phyloP scores from a whole-genome alignment of 64 coral and sea anemone genomes.

The Montipora efflorescens region DNA sequence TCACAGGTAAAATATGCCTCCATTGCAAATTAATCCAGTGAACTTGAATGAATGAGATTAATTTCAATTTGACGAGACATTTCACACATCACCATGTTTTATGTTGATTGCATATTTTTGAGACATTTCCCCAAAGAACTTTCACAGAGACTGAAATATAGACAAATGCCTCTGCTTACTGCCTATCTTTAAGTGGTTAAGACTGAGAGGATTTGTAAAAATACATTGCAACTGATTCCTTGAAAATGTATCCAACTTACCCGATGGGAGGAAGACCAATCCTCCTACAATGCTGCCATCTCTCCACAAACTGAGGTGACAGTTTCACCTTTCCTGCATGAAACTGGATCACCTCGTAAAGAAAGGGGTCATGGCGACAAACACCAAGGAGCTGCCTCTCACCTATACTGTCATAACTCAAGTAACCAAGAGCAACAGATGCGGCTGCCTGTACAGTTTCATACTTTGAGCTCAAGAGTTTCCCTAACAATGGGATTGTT shows the following conservation, averaged over 20 bases:
- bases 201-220: no score
- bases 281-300: constrained; percentile 94
- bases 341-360: constrained; percentile 90
- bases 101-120: no score
- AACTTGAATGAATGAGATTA: no score
- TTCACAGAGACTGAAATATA: no score
- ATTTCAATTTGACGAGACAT: no score
- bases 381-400: constrained; percentile 90
- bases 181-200: no score
- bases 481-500: constrained; percentile 77
- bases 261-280: constrained; percentile 90
- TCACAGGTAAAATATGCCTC: no score
- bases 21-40: no score
- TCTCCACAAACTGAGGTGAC: constrained; percentile 94
- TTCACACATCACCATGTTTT: no score
- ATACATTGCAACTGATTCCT: background rate
- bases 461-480: constrained; percentile 84
- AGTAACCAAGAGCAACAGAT: constrained; percentile 89
- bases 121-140: no score
- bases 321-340: constrained; percentile 95
- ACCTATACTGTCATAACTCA: constrained; percentile 87
- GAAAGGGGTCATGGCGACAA: constrained; percentile 89
- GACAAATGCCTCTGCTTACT: no score
- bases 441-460: constrained; percentile 88
- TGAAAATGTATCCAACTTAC: constrained; percentile 61